Base-by-base conservation (phyloP, 2,797 vertebrate species). In the Propithecus perrieri region DNA sequence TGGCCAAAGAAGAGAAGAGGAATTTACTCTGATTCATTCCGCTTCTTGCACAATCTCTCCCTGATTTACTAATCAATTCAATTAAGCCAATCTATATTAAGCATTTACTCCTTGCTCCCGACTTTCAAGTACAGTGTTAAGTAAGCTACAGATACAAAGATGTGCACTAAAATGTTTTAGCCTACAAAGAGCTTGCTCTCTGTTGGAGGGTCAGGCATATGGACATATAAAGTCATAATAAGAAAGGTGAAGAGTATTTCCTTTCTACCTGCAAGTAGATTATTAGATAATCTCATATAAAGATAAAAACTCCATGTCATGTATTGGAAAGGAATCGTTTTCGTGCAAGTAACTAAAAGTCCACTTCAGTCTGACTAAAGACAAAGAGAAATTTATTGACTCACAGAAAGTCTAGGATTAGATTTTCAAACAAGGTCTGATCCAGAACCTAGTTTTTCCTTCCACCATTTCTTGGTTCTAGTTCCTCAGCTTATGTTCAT, bases 11-110 rank as follows among this genome's bases (percentile, higher is more conserved):
- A 78, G 61, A 74, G 67, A 95, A 71, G 65, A 92, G 28, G 46
- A 59, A 85, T 96, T 94, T 71, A 43, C 59, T 94, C n/a, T 78
- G 78, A 92, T 91, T 76, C 41, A 86, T 43, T 94, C 50, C 1
- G 61, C 4, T 79, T 84, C 57, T 94, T 94, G n/a, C 48, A 94
- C 41, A 97, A 90, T 85, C 57, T 28, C 30, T 69, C 53, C 17
- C 53, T 75, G 55, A 88, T 20, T 96, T 89, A 46, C 43, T 63
- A 89, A 81, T 33, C 53, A 80, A 43, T 74, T 89, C 55, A 85
- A 46, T 61, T 85, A 81, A 61, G 41, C 33, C 91, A 80, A 89
- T 4, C 15, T 71, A 41, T 41, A 78, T 61, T 92, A 86, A 89
- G 17, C 20, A 65, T 41, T 80, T 85, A 63, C 2, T 63, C 43